Conservation (phyloP, 2,113 vertebrate genomes). For the Atherinomorus stipes region DNA sequence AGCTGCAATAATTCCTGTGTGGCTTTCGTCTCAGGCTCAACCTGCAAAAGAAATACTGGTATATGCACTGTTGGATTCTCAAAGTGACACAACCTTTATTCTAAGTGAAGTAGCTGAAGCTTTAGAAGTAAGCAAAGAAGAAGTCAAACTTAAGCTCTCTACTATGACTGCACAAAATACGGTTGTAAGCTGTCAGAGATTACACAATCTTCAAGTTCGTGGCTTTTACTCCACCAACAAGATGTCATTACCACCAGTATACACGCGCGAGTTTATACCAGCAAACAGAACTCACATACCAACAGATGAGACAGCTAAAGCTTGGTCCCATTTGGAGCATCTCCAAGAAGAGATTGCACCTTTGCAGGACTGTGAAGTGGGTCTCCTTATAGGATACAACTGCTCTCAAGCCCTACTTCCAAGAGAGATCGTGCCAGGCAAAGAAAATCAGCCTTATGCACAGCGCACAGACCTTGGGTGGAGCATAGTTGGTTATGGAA, state of each 20-base stretch:
- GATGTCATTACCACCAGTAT: too few species aligned
- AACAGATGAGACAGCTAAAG: neutral
- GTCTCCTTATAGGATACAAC: too few species aligned
- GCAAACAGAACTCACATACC: neutral
- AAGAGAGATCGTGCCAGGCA: too few species aligned
- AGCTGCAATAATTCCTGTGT: slow-evolving; percentile 26
- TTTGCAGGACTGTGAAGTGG: too few species aligned
- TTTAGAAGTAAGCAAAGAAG: neutral
- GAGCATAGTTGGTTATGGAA: too few species aligned
- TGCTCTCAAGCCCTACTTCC: too few species aligned
- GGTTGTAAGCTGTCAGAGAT: slow-evolving; percentile 1
- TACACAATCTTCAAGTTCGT: neutral
- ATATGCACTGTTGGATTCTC: neutral
- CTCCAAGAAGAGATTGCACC: too few species aligned
- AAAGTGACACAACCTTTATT: neutral
- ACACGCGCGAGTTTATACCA: too few species aligned
- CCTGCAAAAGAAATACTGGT: slow-evolving; percentile 20
- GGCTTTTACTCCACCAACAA: neutral
- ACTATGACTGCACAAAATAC: slow-evolving; percentile 15
- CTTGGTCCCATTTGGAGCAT: too few species aligned
- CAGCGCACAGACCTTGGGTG: too few species aligned
- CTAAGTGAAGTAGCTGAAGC: neutral
- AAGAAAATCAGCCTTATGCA: too few species aligned
- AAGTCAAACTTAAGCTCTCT: slow-evolving; percentile 16
- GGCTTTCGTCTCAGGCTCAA: slow-evolving; percentile 9